Evolutionary conservation across 2,797 vertebrate genomes (phyloP).

Genomic region (Epinephelus awoara): DNA sequence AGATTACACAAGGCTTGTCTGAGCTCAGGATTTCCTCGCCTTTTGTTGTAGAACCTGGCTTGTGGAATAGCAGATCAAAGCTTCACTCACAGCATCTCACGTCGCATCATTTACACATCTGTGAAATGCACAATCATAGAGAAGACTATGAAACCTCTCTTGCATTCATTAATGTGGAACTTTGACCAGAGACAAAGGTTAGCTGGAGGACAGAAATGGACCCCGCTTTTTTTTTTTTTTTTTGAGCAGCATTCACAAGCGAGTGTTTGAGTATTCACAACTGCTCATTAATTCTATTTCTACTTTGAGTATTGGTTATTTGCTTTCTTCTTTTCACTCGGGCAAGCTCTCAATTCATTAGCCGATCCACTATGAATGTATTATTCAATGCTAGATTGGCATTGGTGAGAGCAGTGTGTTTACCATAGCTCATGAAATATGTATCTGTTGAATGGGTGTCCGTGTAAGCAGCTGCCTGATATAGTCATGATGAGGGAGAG

Average conservation of each 20-base stretch:
- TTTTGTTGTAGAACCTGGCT: slow-evolving; percentile 79
- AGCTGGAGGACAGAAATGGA: slow-evolving; percentile 67
- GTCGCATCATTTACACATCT: slow-evolving; percentile 86
- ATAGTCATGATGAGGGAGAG: slow-evolving; percentile 68
- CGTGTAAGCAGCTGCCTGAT: slow-evolving; percentile 74
- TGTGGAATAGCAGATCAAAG: slow-evolving; percentile 85
- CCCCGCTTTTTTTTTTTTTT: slow-evolving; percentile 63
- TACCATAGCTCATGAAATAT: slow-evolving; percentile 87
- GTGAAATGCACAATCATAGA: slow-evolving; percentile 80
- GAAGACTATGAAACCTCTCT: slow-evolving; percentile 74
- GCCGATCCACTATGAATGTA: slow-evolving; percentile 80
- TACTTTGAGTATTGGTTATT: slow-evolving; percentile 82
- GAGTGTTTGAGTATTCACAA: slow-evolving; percentile 72
- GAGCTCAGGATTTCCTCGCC: slow-evolving; percentile 80
- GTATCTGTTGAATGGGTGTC: slow-evolving; percentile 78
- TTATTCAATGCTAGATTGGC: slow-evolving; percentile 84
- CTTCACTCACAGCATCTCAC: slow-evolving; percentile 66
- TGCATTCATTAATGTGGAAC: slow-evolving; percentile 79
- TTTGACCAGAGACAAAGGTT: slow-evolving; percentile 82
- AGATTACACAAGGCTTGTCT: slow-evolving; percentile 78
- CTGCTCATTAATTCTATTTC: slow-evolving; percentile 85
- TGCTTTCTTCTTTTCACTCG: slow-evolving; percentile 83
- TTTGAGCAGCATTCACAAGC: slow-evolving; percentile 53
- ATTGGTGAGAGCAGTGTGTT: slow-evolving; percentile 78
- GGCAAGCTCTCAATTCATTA: slow-evolving; percentile 86